Base-by-base conservation (phyloP, 2,888 invertebrate species). In the Agonopterix subpropinquella region DNA sequence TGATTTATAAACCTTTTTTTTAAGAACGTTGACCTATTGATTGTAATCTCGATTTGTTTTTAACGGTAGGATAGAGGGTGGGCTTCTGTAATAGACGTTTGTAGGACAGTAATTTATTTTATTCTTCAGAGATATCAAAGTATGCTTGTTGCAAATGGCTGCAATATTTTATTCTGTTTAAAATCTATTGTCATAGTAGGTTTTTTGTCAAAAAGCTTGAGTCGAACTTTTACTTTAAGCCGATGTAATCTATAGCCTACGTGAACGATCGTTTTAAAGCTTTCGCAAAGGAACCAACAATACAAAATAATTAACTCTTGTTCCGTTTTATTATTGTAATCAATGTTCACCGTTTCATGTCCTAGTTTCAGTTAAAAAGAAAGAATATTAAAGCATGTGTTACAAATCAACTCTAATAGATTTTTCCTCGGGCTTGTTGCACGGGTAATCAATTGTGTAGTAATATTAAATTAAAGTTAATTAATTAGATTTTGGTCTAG, bases 1-100 rank as follows among this genome's bases (percentile, higher is more conserved):
- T 80, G 82, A 82, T 80, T 82, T 77, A 82, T 81, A 58, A 65
- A 58, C 59, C 70, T 77, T 75, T 77, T 74, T 73, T 64, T 68
- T 58, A 5, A 28, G 61, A 70, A 67, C 62, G 65, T 62, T 74
- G 73, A 74, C 75, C 77, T 65, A 80, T 68, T 71, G 65, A 72
- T 73, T 62, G 62, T 72, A 60, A 28, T 67, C 61, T 53, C 56
- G 48, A 56, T 59, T 57, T 62, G 58, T 64, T 67, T 65, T 61
- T 55, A 28, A 28, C 28, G 28, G 28, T 28, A 28, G 28, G 7
- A 28, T 28, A 57, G 55, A 55, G 59, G 58, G 62, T 53, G 60
- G 55, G 48, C 50, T 56, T 67, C 71, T 73, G 65, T 57, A 28
- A 28, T 28, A 5, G 5, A 67, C 55, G 45, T 48, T 70, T 65